phyloP scores from a whole-genome alignment of 2,888 invertebrate genomes.

The Acrobasis consociella region DNA sequence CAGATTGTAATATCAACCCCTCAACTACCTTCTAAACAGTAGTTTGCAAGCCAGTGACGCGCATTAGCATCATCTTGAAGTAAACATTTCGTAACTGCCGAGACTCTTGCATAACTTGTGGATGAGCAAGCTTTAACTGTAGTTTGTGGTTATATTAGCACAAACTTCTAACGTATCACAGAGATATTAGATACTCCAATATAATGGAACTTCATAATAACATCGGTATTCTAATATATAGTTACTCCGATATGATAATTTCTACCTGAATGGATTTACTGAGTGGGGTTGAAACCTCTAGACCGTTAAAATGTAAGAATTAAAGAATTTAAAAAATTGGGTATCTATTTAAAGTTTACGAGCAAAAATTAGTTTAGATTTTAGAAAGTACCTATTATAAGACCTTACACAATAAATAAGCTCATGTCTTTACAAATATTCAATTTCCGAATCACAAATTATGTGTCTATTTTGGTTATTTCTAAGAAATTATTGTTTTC shows the following conservation, averaged over 20 bases:
- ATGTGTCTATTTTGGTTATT: no score
- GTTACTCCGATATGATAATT: background rate
- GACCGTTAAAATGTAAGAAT: no score
- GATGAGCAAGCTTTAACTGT: background rate
- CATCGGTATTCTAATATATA: background rate
- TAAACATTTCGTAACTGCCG: slow-evolving; percentile 12
- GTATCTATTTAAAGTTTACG: no score
- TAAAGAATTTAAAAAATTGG: no score
- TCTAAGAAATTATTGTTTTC: no score
- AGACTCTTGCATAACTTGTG: background rate
- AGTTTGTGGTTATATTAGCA: background rate
- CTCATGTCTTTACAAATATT: no score
- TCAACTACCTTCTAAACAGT: slow-evolving; percentile 10
- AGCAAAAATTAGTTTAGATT: no score
- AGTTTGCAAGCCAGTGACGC: slow-evolving; percentile 2
- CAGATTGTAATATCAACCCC: slow-evolving; percentile 13
- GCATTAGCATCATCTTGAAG: slow-evolving; percentile 15
- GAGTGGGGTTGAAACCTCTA: no score
- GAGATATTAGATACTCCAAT: background rate
- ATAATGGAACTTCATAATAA: background rate
- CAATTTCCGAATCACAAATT: no score
- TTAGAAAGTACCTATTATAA: no score
- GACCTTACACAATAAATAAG: no score
- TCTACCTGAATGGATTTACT: no score
- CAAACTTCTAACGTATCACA: slow-evolving; percentile 1